phyloP scores from a whole-genome alignment of 2,797 vertebrate genomes.

The Syngnathus acus region DNA sequence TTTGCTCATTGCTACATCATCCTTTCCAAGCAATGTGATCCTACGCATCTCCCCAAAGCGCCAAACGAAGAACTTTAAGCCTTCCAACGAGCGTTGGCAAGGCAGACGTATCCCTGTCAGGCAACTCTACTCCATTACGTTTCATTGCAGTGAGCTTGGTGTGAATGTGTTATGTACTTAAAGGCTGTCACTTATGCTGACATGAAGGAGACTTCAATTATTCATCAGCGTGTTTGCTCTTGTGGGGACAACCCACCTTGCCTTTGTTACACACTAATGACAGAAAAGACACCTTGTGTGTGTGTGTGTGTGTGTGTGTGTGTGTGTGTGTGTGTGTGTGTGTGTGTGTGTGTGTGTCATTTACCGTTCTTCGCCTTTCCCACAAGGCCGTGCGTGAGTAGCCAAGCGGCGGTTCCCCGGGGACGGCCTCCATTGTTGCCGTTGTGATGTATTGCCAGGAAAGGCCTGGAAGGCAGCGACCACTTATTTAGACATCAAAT shows the following conservation, averaged over 20 bases:
- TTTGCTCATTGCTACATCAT: too few relatives aligned
- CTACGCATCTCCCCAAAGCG: background rate
- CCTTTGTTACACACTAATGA: background rate
- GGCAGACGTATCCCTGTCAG: background rate
- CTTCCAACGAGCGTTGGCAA: slow-evolving; percentile 14
- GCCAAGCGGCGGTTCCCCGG: slow-evolving; percentile 44
- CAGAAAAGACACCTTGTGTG: slow-evolving; percentile 11
- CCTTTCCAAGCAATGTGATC: too few relatives aligned
- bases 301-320: slow-evolving; percentile 3
- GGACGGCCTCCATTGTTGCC: slow-evolving; percentile 60
- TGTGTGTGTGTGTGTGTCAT: slow-evolving; percentile 28
- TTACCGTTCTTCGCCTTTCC: slow-evolving; percentile 54
- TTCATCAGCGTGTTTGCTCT: slow-evolving; percentile 3
- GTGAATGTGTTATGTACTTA: background rate
- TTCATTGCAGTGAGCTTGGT: background rate
- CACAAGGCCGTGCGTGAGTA: slow-evolving; percentile 57
- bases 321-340: slow-evolving; percentile 3
- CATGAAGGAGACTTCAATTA: slow-evolving; percentile 7
- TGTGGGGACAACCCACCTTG: background rate
- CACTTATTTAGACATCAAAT: slow-evolving; percentile 74
- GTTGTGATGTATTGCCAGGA: slow-evolving; percentile 57
- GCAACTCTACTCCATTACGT: background rate
- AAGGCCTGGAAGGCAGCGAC: slow-evolving; percentile 50
- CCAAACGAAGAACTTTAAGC: background rate
- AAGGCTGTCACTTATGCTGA: background rate